Base-by-base conservation (phyloP, 2,113 vertebrate genomes). In the Rhabdomys dilectus region DNA sequence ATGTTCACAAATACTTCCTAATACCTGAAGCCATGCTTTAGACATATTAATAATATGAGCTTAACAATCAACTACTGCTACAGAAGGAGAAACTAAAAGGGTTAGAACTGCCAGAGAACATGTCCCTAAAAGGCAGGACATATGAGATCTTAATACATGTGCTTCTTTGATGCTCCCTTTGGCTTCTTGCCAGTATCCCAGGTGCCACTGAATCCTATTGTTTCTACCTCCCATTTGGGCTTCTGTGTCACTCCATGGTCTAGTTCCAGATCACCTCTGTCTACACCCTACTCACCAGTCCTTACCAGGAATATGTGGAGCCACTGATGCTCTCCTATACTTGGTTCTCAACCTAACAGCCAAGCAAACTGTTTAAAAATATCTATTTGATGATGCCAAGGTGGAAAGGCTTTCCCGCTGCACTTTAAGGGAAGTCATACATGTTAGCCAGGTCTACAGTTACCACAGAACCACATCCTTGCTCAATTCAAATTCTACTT, bases 301-400 rank as follows among this genome's bases (percentile, higher is more conserved):
- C 53, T 62, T 58, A 73, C 76, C 1, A 42, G 48, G 48, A 70
- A 29, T 91, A 86, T 60, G 68, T 19, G 72, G 72, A 82, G 39
- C 3, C 8, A 24, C 8, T 51, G 51, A 76, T 5, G 60, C 1
- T 58, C 24, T 58, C 34, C 34, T 34, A 51, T 1, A 68, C 36
- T 66, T 95, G 56, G n/a, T 78, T 91, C 58, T 88, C 73, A 62
- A 64, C 15, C 48, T 1, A 31, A 73, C 58, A 95, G 77, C 51
- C 39, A 64, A 88, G 7, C 26, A 80, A 90, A 89, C 1, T 34
- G 26, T 77, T 95, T 42, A 53, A 96, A 95, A 91, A 42, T 51
- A 64, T 53, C 89, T 75, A 96, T 60, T 36, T 42, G 68, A 93
- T 6, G 19, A 10, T 39, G 91, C 36, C 58, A 81, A 64, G 29